Evolutionary conservation across 2,888 invertebrate species (phyloP).

Genomic region (Oscheius sp.): DNA sequence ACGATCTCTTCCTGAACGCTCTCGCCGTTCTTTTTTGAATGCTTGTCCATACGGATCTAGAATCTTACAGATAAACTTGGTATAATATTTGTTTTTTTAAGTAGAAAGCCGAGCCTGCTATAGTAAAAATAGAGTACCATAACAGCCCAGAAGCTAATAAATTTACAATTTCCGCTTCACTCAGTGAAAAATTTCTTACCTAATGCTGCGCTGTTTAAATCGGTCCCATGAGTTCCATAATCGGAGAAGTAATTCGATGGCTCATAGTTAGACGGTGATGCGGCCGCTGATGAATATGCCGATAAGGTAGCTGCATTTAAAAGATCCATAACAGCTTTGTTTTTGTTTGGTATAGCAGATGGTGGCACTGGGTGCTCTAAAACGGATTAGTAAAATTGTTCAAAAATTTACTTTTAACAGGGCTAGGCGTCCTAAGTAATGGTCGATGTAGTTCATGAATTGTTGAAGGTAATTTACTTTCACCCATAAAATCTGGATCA

Average conservation of each 20-base stretch:
- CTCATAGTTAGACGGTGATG: not conserved
- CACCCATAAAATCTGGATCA: slow-evolving; percentile 65
- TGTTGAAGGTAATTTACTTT: slow-evolving; percentile 46
- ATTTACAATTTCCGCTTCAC: too few relatives aligned
- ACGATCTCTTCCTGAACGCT: not conserved
- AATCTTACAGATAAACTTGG: not conserved
- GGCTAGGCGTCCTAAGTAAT: slow-evolving; percentile 40
- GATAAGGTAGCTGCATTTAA: slow-evolving; percentile 22
- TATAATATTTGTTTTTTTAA: not conserved
- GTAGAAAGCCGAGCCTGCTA: not conserved
- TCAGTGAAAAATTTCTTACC: not conserved
- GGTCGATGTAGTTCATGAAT: slow-evolving; percentile 53
- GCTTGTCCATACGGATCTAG: not conserved
- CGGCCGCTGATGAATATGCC: slow-evolving; percentile 5
- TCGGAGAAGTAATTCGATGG: not conserved
- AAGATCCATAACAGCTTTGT: slow-evolving; percentile 15
- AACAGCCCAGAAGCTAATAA: not conserved
- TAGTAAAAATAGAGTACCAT: not conserved
- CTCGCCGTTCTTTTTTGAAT: slow-evolving; percentile 11
- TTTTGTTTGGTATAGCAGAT: not conserved
- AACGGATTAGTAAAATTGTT: not conserved
- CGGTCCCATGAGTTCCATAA: not conserved
- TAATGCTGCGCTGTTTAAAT: not conserved
- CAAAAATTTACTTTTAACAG: slow-evolving; percentile 27
- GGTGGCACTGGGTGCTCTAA: slow-evolving; percentile 11